Evolutionary conservation across 2,888 invertebrate species (phyloP), one percentile per base, ranked within the genome.

Genomic region (Drosophila nigricruria): DNA sequence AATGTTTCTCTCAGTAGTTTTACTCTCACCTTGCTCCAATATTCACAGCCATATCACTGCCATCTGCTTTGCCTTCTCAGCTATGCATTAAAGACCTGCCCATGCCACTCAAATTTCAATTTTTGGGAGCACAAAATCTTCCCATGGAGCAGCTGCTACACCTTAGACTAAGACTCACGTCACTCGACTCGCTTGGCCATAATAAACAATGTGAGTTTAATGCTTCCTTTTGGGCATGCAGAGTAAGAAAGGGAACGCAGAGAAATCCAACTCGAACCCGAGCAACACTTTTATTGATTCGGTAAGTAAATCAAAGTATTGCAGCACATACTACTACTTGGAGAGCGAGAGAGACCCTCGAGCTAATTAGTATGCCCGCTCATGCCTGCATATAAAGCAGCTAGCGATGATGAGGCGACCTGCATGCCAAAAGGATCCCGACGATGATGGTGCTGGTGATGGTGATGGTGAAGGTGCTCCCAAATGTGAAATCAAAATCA

Each of bases 351-450:
- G 20, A 45, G 45, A 47, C 81, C 77, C 70, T 73, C 56, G 62
- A 67, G 79, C 87, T 89, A 84, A 84, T 84, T 89, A 87, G 89
- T 89, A 84, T 84, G 89, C 84, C 84, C 84, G 87, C 79, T 89
- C 84, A 84, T 83, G 89, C 81, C 89, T 89, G 89, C 89, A 84
- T 84, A 79, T 87, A 74, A 77, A 77, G 60, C 68, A 73, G 73
- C 81, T 66, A 63, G 76, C 73, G 49, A 68, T 66, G 79, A 79
- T 79, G 88, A 66, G 70, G 71, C 73, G 84, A 86, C 89, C 72
- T 76, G 89, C 81, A 76, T 86, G 79, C 73, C 81, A 73, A 77
- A 77, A 77, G 78, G 76, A 79, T 76, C 34, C 67, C 38, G 56
- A 16, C 45, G 66, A 49, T 49, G 54, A 61, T 57, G 64, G 47